Conservation (phyloP, 2,797 vertebrate species). For the Sebastes melanostomus region DNA sequence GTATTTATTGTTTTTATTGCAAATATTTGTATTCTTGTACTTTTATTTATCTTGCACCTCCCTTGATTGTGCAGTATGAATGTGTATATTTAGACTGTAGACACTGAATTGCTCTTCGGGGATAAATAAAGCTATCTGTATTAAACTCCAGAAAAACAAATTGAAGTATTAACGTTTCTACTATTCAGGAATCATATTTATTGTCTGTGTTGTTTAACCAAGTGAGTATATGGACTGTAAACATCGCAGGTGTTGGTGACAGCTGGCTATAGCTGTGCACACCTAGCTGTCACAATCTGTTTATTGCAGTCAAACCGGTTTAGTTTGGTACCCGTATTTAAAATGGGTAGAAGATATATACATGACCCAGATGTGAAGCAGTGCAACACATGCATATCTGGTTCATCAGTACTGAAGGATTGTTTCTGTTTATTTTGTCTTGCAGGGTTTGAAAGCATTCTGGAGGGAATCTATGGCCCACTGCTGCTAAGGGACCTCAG, state of each 20-base stretch:
- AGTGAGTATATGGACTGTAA: background rate
- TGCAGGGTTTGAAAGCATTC: constrained; percentile 98
- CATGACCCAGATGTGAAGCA: background rate
- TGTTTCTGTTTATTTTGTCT: constrained; percentile 39
- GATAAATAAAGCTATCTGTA: no score
- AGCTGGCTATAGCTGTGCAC: background rate
- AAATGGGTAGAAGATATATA: background rate
- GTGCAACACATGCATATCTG: background rate
- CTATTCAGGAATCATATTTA: background rate
- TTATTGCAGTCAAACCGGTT: background rate
- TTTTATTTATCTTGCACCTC: no score
- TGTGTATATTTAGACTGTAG: no score
- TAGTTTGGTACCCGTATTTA: background rate
- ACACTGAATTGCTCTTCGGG: no score
- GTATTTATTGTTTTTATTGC: no score
- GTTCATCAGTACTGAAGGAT: background rate
- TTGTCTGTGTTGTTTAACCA: background rate
- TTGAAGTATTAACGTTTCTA: fast-evolving
- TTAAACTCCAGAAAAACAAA: no score
- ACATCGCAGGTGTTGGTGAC: background rate
- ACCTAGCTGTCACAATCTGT: background rate
- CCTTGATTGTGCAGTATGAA: no score
- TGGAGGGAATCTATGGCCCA: constrained; percentile 98
- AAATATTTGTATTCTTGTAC: no score
- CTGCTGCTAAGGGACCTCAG: constrained; percentile 96